These are phyloP conservation scores for Nephila pilipes DNA, from an alignment of 1,140 invertebrate genomes.

Conservation along the genomic window DNA sequence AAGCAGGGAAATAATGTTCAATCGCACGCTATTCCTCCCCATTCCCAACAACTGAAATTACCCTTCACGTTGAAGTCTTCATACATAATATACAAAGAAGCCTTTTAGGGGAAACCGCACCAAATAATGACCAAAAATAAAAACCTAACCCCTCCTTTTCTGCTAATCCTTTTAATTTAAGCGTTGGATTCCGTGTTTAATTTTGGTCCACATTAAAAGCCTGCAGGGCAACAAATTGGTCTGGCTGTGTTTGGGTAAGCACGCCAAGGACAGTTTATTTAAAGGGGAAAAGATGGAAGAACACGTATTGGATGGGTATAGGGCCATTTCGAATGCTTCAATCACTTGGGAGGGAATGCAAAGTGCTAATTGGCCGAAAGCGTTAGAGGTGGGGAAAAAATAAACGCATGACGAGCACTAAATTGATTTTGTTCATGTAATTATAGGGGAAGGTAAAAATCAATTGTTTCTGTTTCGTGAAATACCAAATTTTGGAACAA, in stretches of 20 bases:
- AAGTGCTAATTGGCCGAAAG: conserved; percentile 27
- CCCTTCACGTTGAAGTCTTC: conserved; percentile 37
- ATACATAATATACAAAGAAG: conserved; percentile 47
- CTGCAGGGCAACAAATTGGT: background rate
- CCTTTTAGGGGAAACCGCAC: background rate
- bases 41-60: background rate
- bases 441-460: background rate
- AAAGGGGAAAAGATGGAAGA: background rate
- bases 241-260: background rate
- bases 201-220: conserved; percentile 34
- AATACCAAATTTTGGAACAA: background rate
- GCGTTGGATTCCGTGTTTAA: conserved; percentile 60
- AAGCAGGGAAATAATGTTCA: background rate
- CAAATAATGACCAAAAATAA: background rate
- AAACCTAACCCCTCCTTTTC: no score
- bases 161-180: conserved; percentile 59
- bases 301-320: conserved; percentile 1
- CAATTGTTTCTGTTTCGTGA: background rate
- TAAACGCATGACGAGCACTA: background rate
- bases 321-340: background rate
- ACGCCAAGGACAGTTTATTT: background rate
- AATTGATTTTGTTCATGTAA: conserved; percentile 11
- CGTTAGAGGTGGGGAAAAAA: background rate
- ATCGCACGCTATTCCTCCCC: background rate
- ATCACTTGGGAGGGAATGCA: background rate